phyloP scores from a whole-genome alignment of 2,113 vertebrate genomes.

The Anolis carolinensis region DNA sequence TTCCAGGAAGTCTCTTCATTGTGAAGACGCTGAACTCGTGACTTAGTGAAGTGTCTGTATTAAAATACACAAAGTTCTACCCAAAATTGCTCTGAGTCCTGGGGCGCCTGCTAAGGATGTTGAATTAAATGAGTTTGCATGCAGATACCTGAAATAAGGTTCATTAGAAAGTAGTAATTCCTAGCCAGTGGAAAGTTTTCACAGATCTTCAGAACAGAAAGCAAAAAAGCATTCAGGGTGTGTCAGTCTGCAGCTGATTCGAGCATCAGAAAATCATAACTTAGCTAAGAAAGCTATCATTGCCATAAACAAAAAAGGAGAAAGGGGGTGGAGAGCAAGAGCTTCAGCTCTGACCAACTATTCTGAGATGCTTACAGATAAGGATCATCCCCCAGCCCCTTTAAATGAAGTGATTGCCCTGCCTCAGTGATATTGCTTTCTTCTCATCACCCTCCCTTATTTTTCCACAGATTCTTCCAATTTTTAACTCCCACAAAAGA shows the following conservation, averaged over 20 bases:
- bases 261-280: background rate
- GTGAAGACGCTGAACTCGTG: background rate
- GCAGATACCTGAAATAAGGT: background rate
- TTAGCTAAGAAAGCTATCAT: background rate
- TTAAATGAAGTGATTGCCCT: background rate
- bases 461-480: background rate
- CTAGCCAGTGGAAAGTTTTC: background rate
- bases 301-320: background rate
- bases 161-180: background rate
- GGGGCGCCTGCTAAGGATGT: background rate
- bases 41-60: background rate
- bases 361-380: too few species aligned
- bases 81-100: background rate
- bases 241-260: background rate
- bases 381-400: too few species aligned
- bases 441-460: background rate
- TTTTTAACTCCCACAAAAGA: background rate
- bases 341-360: background rate
- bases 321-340: background rate
- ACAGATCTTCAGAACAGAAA: background rate
- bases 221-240: background rate
- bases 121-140: background rate
- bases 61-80: background rate
- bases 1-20: background rate
- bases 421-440: background rate